Evolutionary conservation across 1,140 invertebrate genomes (phyloP), one percentile per base, ranked within the genome.

Genomic region (Drosophila sturtevanti): DNA sequence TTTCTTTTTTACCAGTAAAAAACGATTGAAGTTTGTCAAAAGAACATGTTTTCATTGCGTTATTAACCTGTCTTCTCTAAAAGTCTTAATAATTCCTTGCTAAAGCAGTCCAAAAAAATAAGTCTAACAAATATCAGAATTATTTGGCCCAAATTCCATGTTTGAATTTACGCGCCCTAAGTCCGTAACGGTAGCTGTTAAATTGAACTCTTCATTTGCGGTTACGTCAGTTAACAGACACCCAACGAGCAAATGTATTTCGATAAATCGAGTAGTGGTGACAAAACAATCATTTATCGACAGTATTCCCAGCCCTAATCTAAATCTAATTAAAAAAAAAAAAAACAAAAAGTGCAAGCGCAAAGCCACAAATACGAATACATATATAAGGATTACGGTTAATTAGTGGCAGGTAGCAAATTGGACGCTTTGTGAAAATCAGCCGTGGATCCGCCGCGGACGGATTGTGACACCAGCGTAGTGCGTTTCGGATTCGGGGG

Each of bases 241-340:
- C 41, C 18, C 2, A 18, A 48, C 21, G 41, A 21, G 16, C 11
- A 18, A 3, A 2, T 11, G 2, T 16, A 21, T 4, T 31, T 31
- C 27, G 27, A 31, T 31, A 31, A 31, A 31, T 7, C 2, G 6
- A 31, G 27, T 31, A 31, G 27, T 31, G 27, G 6, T 3, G 27
- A 7, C 27, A 31, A 31, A 31, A 31, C 27, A 31, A 6, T 31
- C 27, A 7, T 31, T 6, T 31, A 31, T 31, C 27, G 27, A 31
- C 27, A 31, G 27, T 31, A 31, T 31, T 31, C 27, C 27, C 27
- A 31, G 27, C 27, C 27, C 27, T 31, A 48, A 48, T 48, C 41
- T 48, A 87, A 86, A 86, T 86, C 82, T 87, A 86, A 86, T 86
- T 87, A 86, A 82, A 86, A 81, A 59, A 69, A 59, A 69, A 68